Evolutionary conservation across 1,140 invertebrate species (phyloP).

Genomic region (Lysiphlebus fabarum): DNA sequence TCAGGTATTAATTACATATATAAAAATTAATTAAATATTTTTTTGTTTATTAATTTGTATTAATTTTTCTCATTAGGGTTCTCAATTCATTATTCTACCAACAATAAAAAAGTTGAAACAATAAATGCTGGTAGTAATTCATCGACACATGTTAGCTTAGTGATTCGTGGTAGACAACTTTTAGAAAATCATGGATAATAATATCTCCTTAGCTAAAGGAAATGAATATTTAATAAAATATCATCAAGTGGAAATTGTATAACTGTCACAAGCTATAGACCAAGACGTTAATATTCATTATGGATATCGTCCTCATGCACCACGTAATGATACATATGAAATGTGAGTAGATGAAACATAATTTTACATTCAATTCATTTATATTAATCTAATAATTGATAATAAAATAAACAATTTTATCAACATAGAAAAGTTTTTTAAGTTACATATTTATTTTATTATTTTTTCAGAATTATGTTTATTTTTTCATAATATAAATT

Average conservation of each 20-base stretch:
- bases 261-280: constrained; percentile 87
- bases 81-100: constrained; percentile 75
- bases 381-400: too few species aligned
- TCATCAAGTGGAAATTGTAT: constrained; percentile 79
- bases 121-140: constrained; percentile 48
- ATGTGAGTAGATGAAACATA: too few species aligned
- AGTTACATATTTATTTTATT: too few species aligned
- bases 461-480: too few species aligned
- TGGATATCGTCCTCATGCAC: constrained; percentile 87
- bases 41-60: too few species aligned
- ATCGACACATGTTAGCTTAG: constrained; percentile 43
- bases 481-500: too few species aligned
- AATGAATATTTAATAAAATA: constrained; percentile 93
- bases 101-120: constrained; percentile 53
- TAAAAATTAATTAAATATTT: constrained; percentile 9
- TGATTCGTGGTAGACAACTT: constrained; percentile 51
- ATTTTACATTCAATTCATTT: too few species aligned
- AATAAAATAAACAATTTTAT: too few species aligned
- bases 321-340: constrained; percentile 89
- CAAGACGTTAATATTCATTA: constrained; percentile 90
- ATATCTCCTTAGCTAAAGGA: constrained; percentile 86
- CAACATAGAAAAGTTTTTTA: too few species aligned
- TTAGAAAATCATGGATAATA: constrained; percentile 64
- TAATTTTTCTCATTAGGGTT: constrained; percentile 61
- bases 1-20: constrained; percentile 57